Evolutionary conservation across 2,797 vertebrate species (phyloP).

Genomic region (Catharus ustulatus): DNA sequence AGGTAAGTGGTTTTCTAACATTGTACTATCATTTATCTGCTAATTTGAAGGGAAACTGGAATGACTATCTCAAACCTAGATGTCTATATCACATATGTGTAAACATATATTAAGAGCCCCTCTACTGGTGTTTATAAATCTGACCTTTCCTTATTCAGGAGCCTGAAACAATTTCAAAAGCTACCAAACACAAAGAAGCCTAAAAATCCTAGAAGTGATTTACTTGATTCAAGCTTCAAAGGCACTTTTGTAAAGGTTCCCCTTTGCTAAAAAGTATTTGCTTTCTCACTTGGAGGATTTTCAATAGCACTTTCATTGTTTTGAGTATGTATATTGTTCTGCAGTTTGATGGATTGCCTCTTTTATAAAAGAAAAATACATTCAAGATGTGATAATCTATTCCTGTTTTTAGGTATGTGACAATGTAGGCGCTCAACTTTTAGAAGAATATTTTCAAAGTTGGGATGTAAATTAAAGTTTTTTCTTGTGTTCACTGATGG

Average conservation of each 20-base stretch:
- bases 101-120: not conserved
- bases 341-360: conserved; percentile 22
- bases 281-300: conserved; percentile 34
- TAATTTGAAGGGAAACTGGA: not conserved
- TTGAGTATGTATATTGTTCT: not conserved
- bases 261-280: not conserved
- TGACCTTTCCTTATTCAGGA: not conserved
- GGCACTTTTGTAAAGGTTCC: not conserved
- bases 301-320: not conserved
- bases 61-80: not conserved
- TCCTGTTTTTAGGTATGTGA: not conserved
- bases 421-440: not conserved
- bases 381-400: conserved; percentile 36
- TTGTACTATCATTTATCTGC: not conserved
- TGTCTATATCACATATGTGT: not conserved
- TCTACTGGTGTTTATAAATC: not conserved
- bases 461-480: not conserved
- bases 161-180: not conserved
- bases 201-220: not conserved
- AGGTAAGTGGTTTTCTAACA: not conserved
- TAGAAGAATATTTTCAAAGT: not conserved
- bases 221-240: not conserved
- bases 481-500: not conserved
- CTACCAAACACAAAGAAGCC: not conserved
- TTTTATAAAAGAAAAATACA: conserved; percentile 42